Base-by-base conservation (phyloP, 1,140 invertebrate species). In the Aricia agestis region DNA sequence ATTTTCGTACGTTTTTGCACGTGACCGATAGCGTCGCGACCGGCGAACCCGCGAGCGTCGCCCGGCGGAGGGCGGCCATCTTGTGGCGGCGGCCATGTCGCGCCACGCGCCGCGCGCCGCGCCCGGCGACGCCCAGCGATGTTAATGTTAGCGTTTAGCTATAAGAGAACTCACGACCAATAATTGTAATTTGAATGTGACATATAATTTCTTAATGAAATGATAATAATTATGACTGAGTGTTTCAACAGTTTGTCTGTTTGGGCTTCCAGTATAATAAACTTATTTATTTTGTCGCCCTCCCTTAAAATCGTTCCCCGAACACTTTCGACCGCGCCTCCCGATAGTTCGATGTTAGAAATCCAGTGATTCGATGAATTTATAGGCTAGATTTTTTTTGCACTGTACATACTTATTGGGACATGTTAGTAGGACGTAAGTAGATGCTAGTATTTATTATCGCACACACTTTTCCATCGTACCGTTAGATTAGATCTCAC, bases 1-100 rank as follows among this genome's bases (percentile, higher is more conserved):
- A 90, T 91, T 91, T 91, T 91, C 89, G 87, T 91, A 91, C 86
- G 84, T 89, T 91, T 91, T 91, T 91, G 89, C 89, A 91, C 89
- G 84, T 88, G 83, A 86, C 75, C 74, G 78, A 77, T 82, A 82
- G 81, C 81, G 79, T 82, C 81, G 81, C 78, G 73, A 80, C 76
- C 74, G 76, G 76, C 77, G 79, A 89, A 83, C 79, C 82, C 36
- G 36, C 36, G 36, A 2, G 78, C 78, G 78, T 66, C 65, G 78
- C 81, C 80, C 79, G 76, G 77, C 81, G 86, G 78, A 81, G 79
- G 76, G 61, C 67, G 68, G 77, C 78, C 79, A 72, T 77, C 67
- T 73, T 74, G 69, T 59, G 31, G 58, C 32, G 57, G 79, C 76
- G 77, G 75, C 78, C 78, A 72, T 71, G 75, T 80, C 78, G 78